Evolutionary conservation across 2,797 vertebrate species (phyloP), one percentile per base, ranked within the genome.

Genomic region (Galagoides demidoff): DNA sequence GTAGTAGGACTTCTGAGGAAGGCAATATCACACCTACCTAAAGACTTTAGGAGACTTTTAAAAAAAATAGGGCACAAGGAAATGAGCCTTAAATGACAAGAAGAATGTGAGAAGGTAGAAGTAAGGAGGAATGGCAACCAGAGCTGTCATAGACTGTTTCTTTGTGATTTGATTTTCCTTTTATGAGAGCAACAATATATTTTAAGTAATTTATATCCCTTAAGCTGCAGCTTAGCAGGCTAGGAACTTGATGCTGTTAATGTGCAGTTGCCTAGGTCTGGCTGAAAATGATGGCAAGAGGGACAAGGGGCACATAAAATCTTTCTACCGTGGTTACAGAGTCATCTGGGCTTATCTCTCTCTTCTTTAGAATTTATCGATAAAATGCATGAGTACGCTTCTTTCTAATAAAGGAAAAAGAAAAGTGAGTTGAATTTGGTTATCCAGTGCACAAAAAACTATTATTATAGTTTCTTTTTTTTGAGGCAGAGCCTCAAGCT

Each of bases 361-460:
- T 49, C 29, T 71, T 57, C 66, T 90, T 91, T n/a, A 7, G n/a
- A 39, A 70, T 92, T 85, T 94, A 43, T 66, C n/a, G 85, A 31
- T 23, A 55, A 87, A 64, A 17, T 37, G 37, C 5, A 43, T 8
- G 55, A 70, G 16, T n/a, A 71, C 5, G 0, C 37, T 87, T 93
- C 23, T 45, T 83, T 74, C 64, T 85, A 71, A 22, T 23, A 64
- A 52, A 63, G 20, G 14, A 13, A 34, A 63, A 43, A 83, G 43
- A 16, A 49, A 85, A 55, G 10, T 31, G 61, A 66, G 2, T 57
- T 77, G 85, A 92, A 6, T 25, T 77, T 89, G 59, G 7, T 70
- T 89, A 89, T 79, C 22, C 34, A 84, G 0, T 39, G 3, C 45
- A 59, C 11, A 70, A 95, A 70, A 59, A 11, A 49, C 34, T 63